A percentile compares a stretch with the other conserved stretches of the same genome.
phyloP scores from a whole-genome alignment of 2,888 invertebrate genomes.

The Platerodrilus igneus region DNA sequence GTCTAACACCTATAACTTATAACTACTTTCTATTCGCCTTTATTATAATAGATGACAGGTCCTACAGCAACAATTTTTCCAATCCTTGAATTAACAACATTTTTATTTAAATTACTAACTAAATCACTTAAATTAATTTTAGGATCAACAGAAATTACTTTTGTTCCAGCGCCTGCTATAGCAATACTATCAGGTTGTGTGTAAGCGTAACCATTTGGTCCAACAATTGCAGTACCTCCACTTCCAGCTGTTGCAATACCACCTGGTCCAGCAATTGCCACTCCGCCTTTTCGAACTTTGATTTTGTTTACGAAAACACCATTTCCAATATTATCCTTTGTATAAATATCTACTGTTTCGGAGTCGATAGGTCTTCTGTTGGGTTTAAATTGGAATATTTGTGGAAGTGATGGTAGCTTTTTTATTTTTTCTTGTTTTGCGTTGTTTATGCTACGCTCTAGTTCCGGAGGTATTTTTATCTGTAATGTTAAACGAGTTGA shows the following conservation, averaged over 20 bases:
- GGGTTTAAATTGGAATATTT: too few relatives aligned
- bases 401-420: too few relatives aligned
- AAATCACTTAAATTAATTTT: slow-evolving; percentile 57
- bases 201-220: slow-evolving; percentile 71
- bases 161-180: slow-evolving; percentile 70
- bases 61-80: slow-evolving; percentile 70
- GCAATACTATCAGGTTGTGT: slow-evolving; percentile 72
- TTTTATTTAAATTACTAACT: slow-evolving; percentile 36
- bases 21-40: too few relatives aligned
- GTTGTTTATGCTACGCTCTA: too few relatives aligned
- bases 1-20: too few relatives aligned
- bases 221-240: slow-evolving; percentile 76
- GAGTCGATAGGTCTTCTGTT: too few relatives aligned
- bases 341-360: slow-evolving; percentile 39
- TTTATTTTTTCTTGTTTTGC: too few relatives aligned
- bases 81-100: slow-evolving; percentile 51
- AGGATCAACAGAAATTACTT: slow-evolving; percentile 63
- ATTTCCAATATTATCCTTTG: slow-evolving; percentile 49
- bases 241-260: slow-evolving; percentile 75
- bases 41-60: slow-evolving; percentile 64
- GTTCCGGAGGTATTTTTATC: too few relatives aligned
- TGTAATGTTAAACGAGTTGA: too few relatives aligned
- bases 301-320: slow-evolving; percentile 66
- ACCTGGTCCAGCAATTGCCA: slow-evolving; percentile 78
- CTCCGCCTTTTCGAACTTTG: slow-evolving; percentile 69